These are phyloP conservation scores for Atrichornis clamosus DNA, from an alignment of 2,113 vertebrate species.

Conservation along the genomic window DNA sequence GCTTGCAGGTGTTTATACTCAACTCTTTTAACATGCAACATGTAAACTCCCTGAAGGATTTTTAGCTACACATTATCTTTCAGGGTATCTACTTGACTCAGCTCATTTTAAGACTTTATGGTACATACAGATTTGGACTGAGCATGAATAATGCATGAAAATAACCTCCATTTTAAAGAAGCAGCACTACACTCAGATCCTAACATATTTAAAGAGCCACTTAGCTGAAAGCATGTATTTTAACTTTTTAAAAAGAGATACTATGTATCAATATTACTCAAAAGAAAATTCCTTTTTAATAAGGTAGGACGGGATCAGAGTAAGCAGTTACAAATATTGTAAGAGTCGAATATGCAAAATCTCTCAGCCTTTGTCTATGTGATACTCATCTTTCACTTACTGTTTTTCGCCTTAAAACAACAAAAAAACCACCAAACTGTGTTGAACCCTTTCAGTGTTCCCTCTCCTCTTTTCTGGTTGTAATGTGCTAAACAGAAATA, in stretches of 20 bases:
- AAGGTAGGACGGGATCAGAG: not conserved
- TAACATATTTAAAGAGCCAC: not conserved
- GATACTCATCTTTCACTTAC: not conserved
- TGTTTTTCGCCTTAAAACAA: not conserved
- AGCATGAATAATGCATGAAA: not conserved
- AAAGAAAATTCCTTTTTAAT: not conserved
- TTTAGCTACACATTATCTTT: not conserved
- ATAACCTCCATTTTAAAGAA: not conserved
- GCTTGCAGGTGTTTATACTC: not conserved
- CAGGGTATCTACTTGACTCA: not conserved
- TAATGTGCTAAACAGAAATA: not conserved
- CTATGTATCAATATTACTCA: not conserved
- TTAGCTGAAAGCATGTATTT: not conserved
- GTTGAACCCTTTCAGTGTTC: not conserved
- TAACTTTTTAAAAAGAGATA: not conserved
- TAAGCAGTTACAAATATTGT: not conserved
- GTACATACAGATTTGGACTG: not conserved
- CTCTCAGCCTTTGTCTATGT: not conserved
- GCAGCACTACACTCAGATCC: not conserved
- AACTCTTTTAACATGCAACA: not conserved
- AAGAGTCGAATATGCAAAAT: not conserved
- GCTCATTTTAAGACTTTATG: not conserved
- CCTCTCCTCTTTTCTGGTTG: not conserved
- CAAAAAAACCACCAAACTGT: not conserved
- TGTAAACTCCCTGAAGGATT: not conserved